Evolutionary conservation across 2,113 vertebrate species (phyloP).

Genomic region (Dasyprocta punctata): DNA sequence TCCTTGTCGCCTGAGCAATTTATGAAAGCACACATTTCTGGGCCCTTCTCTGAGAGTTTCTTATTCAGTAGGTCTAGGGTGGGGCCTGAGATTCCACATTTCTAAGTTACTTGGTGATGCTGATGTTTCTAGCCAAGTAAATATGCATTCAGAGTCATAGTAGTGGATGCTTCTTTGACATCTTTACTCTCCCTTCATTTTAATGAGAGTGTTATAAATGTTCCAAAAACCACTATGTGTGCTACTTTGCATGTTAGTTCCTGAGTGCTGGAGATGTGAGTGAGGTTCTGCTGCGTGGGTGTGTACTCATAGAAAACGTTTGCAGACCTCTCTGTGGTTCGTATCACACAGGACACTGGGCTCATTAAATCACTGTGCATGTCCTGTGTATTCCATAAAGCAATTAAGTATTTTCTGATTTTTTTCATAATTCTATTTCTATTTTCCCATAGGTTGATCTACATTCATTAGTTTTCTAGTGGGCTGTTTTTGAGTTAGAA

Average conservation of each 20-base stretch:
- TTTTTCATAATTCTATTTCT: not conserved
- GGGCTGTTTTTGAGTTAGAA: not conserved
- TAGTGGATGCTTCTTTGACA: not conserved
- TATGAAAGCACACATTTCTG: not conserved
- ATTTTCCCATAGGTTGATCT: not conserved
- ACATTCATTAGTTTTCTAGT: not conserved
- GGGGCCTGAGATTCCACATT: not conserved
- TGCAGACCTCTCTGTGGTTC: not conserved
- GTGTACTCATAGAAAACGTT: not conserved
- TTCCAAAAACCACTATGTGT: not conserved
- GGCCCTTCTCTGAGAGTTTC: not conserved
- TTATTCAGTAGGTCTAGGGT: not conserved
- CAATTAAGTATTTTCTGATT: not conserved
- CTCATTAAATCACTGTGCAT: not conserved
- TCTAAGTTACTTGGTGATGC: not conserved
- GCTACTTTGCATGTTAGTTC: not conserved
- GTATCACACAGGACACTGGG: not conserved
- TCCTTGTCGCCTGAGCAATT: not conserved
- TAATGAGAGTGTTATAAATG: not conserved
- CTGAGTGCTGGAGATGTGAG: not conserved
- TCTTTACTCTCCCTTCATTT: not conserved
- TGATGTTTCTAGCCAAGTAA: not conserved
- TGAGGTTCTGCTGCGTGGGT: not conserved
- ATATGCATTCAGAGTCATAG: not conserved
- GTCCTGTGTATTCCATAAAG: not conserved